Percentiles rank a stretch among this genome's conserved stretches.
Evolutionary conservation across 1,140 invertebrate genomes (phyloP).

Genomic region (Diorhabda carinulata): DNA sequence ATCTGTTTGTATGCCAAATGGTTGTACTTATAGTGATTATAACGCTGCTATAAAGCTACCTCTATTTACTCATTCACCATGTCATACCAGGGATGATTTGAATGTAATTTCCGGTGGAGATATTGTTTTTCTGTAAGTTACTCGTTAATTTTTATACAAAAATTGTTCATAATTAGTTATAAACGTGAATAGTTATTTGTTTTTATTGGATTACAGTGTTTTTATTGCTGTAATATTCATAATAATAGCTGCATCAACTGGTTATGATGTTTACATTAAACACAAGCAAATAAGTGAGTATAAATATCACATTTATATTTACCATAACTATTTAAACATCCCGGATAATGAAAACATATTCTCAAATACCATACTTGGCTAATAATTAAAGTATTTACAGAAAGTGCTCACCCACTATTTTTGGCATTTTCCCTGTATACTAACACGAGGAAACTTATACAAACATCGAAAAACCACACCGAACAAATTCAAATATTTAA

Average conservation of each 20-base stretch:
- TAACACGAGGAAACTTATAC: conserved; percentile 31
- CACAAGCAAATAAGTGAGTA: conserved; percentile 15
- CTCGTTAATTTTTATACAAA: not conserved
- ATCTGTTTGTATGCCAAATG: conserved; percentile 24
- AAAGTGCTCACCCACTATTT: conserved; percentile 18
- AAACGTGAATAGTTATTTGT: not conserved
- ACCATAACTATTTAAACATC: no score
- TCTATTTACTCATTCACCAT: conserved; percentile 17
- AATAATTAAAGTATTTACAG: conserved; percentile 16
- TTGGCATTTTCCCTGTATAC: conserved; percentile 31
- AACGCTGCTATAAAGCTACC: conserved; percentile 17
- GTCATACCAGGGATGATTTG: conserved; percentile 24
- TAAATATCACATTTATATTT: not conserved
- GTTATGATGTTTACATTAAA: not conserved
- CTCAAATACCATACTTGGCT: no score
- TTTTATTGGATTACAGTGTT: conserved; percentile 34
- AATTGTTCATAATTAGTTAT: not conserved
- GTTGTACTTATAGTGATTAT: conserved; percentile 20
- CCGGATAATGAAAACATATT: no score
- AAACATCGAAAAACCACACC: conserved; percentile 10
- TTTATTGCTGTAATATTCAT: conserved; percentile 19
- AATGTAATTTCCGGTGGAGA: conserved; percentile 18
- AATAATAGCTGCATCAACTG: not conserved
- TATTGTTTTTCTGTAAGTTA: conserved; percentile 42
- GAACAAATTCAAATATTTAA: conserved; percentile 41